Percentiles rank a stretch among this genome's conserved stretches.
phyloP scores from a whole-genome alignment of 2,797 vertebrate genomes.

The Ctenopoma multispine region DNA sequence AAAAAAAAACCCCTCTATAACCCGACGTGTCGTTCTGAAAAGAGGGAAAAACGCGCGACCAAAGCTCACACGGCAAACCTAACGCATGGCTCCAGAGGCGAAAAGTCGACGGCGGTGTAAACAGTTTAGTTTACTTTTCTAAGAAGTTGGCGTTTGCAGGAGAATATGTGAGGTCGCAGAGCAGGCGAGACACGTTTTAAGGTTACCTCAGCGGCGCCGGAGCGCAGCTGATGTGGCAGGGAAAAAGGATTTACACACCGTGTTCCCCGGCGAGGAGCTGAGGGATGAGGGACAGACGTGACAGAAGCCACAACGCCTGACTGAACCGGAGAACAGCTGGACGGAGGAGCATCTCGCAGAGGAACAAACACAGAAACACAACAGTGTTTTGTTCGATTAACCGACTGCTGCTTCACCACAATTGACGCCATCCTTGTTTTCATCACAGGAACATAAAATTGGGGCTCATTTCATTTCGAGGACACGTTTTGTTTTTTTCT shows the following conservation, averaged over 20 bases:
- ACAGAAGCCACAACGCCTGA: constrained; percentile 44
- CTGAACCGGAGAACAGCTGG: constrained; percentile 32
- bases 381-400: constrained; percentile 20
- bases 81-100: neutral
- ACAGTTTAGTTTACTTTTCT: constrained; percentile 55
- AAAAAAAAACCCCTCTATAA: neutral
- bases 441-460: constrained; percentile 13
- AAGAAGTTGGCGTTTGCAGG: constrained; percentile 55
- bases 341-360: constrained; percentile 15
- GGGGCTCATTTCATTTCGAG: neutral
- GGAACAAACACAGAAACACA: constrained; percentile 9
- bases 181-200: constrained; percentile 14
- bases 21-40: neutral
- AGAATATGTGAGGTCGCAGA: constrained; percentile 17
- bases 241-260: constrained; percentile 55
- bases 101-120: constrained; percentile 32
- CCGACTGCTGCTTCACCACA: constrained; percentile 14
- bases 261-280: constrained; percentile 44
- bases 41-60: constrained; percentile 2
- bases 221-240: constrained; percentile 61
- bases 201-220: constrained; percentile 32
- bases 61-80: constrained; percentile 8
- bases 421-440: constrained; percentile 10
- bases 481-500: neutral
- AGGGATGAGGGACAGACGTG: constrained; percentile 66